Base-by-base conservation (phyloP, 2,888 invertebrate species). In the Machimus rusticus region DNA sequence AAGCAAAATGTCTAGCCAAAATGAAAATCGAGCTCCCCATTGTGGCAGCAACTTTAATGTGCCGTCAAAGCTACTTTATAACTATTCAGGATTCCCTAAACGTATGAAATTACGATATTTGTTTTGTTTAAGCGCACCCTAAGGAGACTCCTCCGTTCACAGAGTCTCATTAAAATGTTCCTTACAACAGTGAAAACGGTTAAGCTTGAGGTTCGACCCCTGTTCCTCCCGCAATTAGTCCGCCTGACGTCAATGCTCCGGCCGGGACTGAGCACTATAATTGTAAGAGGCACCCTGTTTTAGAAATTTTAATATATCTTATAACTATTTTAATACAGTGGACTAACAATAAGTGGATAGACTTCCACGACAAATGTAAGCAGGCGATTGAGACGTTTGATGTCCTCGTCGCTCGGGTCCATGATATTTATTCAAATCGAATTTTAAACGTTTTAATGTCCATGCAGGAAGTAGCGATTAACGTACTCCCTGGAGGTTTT, bases 371-470 rank as follows among this genome's bases (percentile, higher is more conserved):
- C 88, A 94, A 94, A 86, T 96, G 96, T 34, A 95, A 96, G 89
- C 94, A 95, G 57, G 96, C 97, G 28, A 96, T 98, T 34, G 95
- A 96, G 89, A 95, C 96, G 87, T 97, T 99, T 91, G 97, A 97
- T 89, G 94, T 95, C 19, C 91, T 96, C 89, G 95, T 95, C 9
- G 95, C 95, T 16, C 95, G 98, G 89, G 96, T 98, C 5, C 97
- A 97, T 90, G 98, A 99, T 91, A 97, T 98, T 88, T 97, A 98
- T 91, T 95, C 96, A 4, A 98, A 98, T 92, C 95, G 98, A 90
- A 98, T 99, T 89, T 94, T 98, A 87, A 96, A 97, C 91, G 97
- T 98, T 43, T 93, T 99, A 43, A 94, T 95, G 88, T 96, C 96
- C 89, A 98, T 99, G 97, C 97, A 97, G 91, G 95, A 95, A 85